Evolutionary conservation across 2,113 vertebrate genomes (phyloP).

Genomic region (Phaethon lepturus): DNA sequence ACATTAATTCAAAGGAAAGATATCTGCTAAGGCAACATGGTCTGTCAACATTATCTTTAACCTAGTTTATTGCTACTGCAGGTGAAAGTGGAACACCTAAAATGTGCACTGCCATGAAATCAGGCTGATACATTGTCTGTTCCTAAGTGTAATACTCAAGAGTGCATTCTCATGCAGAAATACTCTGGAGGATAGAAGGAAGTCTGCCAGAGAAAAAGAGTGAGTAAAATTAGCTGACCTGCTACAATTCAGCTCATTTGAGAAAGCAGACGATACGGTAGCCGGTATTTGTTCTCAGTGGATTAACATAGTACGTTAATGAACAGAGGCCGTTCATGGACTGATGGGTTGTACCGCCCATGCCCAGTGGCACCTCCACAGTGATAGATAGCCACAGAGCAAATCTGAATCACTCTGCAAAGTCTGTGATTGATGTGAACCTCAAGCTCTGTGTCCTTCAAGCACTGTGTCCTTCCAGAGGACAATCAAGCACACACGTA

Average conservation of each 20-base stretch:
- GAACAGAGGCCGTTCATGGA: background rate
- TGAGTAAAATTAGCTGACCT: background rate
- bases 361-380: background rate
- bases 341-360: background rate
- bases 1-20: background rate
- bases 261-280: background rate
- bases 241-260: background rate
- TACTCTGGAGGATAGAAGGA: background rate
- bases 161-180: background rate
- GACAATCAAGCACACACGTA: fast-evolving
- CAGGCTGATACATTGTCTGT: background rate
- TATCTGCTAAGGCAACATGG: background rate
- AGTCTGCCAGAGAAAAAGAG: background rate
- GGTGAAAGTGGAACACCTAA: background rate
- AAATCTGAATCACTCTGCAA: background rate
- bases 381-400: background rate
- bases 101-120: background rate
- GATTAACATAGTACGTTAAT: background rate
- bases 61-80: background rate
- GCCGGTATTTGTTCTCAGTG: background rate
- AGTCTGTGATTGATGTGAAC: background rate
- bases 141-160: background rate
- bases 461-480: background rate
- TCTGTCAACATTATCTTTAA: background rate
- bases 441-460: background rate